Base-by-base conservation (phyloP, 1,140 invertebrate species). In the Conus ventricosus region DNA sequence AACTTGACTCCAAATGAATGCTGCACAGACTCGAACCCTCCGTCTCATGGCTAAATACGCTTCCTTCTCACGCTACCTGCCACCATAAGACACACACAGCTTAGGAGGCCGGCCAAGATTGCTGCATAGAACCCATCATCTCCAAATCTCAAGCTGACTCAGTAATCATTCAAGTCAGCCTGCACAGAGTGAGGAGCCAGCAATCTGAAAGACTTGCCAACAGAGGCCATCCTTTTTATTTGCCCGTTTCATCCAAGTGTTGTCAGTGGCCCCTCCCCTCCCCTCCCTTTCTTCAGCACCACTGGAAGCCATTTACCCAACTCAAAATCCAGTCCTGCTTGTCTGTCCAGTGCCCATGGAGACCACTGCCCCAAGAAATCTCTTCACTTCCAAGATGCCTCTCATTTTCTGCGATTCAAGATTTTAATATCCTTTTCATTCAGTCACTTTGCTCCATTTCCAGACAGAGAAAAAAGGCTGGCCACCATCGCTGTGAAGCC, bases 1-100 rank as follows among this genome's bases (percentile, higher is more conserved):
- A 84, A 84, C 53, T 63, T 63, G 8, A 63, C 57, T 57, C 82
- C 20, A 63, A 84, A 84, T 83, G 82, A 54, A 84, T 63, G 57
- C 82, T 20, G 10, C 39, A 39, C 39, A 39, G 15, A 63, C 55
- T 63, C 39, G 2, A 81, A 13, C 7, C 10, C 76, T 83, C 11
- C 82, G 27, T 63, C 25, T 7, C 20, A 23, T 60, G 54, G 57
- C 54, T 25, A 15, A 84, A 15, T n/a, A 84, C 17, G 23, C 6
- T 39, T 63, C 25, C 82, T 23, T 63, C 25, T 10, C n/a, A 13
- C 20, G 2, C 76, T 27, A 39, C 76, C 27, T 78, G 39, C 76
- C 76, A 81, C 80, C 80, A 1, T 13, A 78, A 78, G 39, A 27
- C 76, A 27, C n/a, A 7, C 25, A 39, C 8, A 27, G 25, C 25